Percentiles rank a stretch among this genome's conserved stretches.
Conservation (phyloP, 2,797 vertebrate species). For the Poecilia picta region DNA sequence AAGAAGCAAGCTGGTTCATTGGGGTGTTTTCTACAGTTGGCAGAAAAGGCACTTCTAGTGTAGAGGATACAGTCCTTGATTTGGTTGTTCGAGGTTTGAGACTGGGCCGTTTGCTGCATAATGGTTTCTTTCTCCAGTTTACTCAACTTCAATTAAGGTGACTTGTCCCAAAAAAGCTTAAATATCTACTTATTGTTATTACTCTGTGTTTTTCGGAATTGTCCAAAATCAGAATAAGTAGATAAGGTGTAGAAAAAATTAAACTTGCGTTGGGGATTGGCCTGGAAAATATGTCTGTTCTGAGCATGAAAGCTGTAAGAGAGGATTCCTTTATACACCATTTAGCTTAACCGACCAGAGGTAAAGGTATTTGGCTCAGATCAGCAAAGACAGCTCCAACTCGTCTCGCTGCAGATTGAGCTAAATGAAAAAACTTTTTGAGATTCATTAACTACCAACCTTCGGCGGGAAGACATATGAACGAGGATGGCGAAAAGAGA, state of each 20-base stretch:
- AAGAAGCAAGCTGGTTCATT: background rate
- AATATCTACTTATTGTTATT: background rate
- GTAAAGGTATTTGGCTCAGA: conserved; percentile 49
- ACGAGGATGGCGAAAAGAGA: conserved; percentile 31
- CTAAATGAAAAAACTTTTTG: conserved; percentile 59
- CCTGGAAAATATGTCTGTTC: conserved; percentile 1
- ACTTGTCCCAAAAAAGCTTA: background rate
- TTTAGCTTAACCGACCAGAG: conserved; percentile 32
- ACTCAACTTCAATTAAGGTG: background rate
- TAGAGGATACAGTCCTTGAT: background rate
- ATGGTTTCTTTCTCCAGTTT: background rate
- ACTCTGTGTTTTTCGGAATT: background rate
- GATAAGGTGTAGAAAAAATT: background rate
- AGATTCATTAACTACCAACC: conserved; percentile 62
- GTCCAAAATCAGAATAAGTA: background rate
- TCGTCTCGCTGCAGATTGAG: conserved; percentile 51
- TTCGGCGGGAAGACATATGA: conserved; percentile 53
- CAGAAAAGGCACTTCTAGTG: background rate
- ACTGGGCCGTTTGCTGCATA: background rate
- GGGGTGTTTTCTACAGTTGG: background rate
- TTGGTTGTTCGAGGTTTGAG: background rate
- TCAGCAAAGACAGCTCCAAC: conserved; percentile 56
- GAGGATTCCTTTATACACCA: conserved; percentile 15
- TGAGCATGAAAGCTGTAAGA: conserved; percentile 8
- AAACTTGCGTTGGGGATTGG: background rate